These are phyloP conservation scores for Beaufortia kweichowensis DNA, from an alignment of 2,113 vertebrate species.

Conservation along the genomic window DNA sequence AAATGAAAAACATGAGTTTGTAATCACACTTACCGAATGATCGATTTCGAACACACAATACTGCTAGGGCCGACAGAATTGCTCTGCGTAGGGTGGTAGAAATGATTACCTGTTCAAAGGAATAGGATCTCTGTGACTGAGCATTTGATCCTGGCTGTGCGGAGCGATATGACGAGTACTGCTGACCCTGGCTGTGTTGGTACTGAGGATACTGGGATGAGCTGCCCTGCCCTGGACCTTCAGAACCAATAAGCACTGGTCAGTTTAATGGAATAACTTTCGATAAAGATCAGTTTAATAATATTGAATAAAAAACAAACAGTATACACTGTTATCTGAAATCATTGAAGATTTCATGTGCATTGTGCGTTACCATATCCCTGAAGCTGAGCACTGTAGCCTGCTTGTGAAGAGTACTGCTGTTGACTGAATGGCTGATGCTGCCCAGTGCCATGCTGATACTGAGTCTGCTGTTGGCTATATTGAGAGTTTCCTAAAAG, in stretches of 20 bases:
- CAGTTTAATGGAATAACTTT: not conserved
- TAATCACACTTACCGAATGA: too few relatives aligned
- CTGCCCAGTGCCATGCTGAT: constrained; percentile 87
- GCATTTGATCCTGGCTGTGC: constrained; percentile 82
- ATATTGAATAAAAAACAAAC: too few relatives aligned
- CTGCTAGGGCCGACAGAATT: too few relatives aligned
- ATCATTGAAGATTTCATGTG: not conserved
- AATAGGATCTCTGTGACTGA: constrained; percentile 88
- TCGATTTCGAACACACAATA: too few relatives aligned
- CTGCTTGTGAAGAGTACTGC: constrained; percentile 89
- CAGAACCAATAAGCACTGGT: not conserved
- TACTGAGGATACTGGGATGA: constrained; percentile 91
- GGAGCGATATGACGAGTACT: constrained; percentile 86
- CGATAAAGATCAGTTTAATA: not conserved
- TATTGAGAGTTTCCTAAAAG: constrained; percentile 87
- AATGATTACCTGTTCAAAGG: constrained; percentile 88
- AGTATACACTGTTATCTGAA: not conserved
- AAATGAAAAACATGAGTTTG: too few relatives aligned
- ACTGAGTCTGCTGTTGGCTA: constrained; percentile 89
- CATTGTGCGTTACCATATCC: constrained; percentile 71
- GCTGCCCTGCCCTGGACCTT: constrained; percentile 83
- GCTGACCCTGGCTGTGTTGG: constrained; percentile 90
- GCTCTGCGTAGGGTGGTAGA: not conserved
- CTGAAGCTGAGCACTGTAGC: constrained; percentile 86
- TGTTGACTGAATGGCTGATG: constrained; percentile 88